A percentile compares a stretch with the other conserved stretches of the same genome.
Conservation (phyloP, 2,113 vertebrate genomes). For the Phoxinus phoxinus region DNA sequence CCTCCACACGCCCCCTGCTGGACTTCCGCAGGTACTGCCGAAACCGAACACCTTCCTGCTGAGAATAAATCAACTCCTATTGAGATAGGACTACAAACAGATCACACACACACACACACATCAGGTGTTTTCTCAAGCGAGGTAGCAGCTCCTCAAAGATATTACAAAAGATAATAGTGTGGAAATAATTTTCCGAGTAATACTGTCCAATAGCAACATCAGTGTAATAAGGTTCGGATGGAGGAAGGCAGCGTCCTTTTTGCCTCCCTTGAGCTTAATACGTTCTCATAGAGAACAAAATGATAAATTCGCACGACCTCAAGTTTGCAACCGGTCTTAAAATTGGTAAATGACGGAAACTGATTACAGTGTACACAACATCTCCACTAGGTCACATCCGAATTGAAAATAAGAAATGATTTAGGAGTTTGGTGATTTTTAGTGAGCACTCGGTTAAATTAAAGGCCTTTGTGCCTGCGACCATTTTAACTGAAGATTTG, state of each 20-base stretch:
- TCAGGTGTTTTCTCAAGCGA: neutral
- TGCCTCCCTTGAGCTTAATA: neutral
- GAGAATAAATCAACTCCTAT: neutral
- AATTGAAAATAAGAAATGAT: neutral
- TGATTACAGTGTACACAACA: neutral
- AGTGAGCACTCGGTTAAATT: neutral
- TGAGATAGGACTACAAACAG: neutral
- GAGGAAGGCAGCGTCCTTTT: neutral
- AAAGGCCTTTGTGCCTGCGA: neutral
- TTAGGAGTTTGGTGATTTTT: neutral
- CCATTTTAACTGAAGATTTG: neutral
- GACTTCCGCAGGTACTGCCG: conserved; percentile 93
- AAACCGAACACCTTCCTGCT: neutral
- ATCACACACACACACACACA: neutral
- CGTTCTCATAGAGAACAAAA: neutral
- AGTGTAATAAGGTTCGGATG: neutral
- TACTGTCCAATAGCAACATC: neutral
- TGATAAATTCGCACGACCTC: neutral
- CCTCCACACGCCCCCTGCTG: conserved; percentile 92
- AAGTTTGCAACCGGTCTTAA: neutral
- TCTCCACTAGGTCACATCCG: neutral
- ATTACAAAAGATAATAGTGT: neutral
- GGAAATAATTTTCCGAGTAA: neutral
- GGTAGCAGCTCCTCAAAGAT: neutral
- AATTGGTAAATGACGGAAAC: neutral